Percentiles rank a stretch among this genome's conserved stretches.
Conservation (phyloP, 2,113 vertebrate genomes). For the Tympanuchus pallidicinctus region DNA sequence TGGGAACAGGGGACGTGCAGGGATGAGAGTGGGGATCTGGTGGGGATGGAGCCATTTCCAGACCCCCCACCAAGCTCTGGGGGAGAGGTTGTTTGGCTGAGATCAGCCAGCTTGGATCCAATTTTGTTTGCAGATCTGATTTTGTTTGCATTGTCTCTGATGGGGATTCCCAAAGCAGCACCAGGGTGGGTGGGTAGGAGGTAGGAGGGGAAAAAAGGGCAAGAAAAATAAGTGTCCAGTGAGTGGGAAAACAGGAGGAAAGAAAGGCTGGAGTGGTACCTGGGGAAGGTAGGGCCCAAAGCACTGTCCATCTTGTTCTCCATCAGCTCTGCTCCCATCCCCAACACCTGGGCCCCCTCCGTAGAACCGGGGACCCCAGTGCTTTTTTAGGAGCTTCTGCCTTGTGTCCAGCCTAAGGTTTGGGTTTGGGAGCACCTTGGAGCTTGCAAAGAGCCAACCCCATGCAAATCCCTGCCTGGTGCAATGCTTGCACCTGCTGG, state of each 20-base stretch:
- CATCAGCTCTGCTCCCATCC: neutral
- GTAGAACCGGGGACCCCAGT: neutral
- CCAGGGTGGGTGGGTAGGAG: neutral
- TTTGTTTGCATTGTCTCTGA: neutral
- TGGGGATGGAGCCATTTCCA: rapidly evolving
- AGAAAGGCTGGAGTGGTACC: neutral
- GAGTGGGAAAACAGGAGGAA: neutral
- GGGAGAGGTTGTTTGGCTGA: rapidly evolving
- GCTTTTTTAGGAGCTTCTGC: neutral
- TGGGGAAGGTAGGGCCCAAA: neutral
- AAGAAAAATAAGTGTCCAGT: too few relatives aligned
- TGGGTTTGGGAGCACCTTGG: neutral
- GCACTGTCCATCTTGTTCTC: neutral
- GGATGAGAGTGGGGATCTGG: neutral
- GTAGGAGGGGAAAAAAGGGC: neutral
- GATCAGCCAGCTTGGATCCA: neutral
- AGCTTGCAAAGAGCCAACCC: rapidly evolving
- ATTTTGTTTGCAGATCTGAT: neutral
- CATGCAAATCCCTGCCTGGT: neutral
- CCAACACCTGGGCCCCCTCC: neutral
- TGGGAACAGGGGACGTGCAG: neutral
- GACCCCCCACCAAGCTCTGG: rapidly evolving
- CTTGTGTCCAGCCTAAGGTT: rapidly evolving
- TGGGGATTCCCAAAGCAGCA: neutral
- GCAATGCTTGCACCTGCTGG: neutral